Evolutionary conservation across 2,888 invertebrate genomes (phyloP), one percentile per base, ranked within the genome.

Genomic region (Pterobdella sp.): DNA sequence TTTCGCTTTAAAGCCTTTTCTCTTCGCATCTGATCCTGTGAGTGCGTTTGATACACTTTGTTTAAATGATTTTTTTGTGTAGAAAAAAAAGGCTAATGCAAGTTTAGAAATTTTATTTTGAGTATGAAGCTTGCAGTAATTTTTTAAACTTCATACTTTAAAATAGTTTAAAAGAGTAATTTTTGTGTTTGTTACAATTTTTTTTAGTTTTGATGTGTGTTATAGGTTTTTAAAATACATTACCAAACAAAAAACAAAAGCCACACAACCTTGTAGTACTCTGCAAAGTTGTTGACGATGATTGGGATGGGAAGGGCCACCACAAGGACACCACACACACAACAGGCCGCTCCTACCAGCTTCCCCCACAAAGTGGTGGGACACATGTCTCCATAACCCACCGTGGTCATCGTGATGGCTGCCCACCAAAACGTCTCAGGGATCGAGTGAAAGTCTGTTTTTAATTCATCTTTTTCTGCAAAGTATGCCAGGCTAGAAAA

Each of bases 271-370:
- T 96, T 96, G 89, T 97, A 97, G 89, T 96, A 97, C 90, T 96
- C 96, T 88, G 96, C 95, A 89, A 97, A 97, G 90, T 97, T 97
- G 90, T 96, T 96, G 88, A 98, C 98, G 88, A 98, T 97, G 89
- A 98, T 97, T 87, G 97, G 97, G 90, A 98, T 97, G 89, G 97
- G 97, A 88, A 98, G 91, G 88, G 97, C 97, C 90, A 98, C 94
- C 89, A 97, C 97, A 90, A 98, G 90, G 87, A 98, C 97, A 88
- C 98, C 98, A 90, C 96, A 97, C 88, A 98, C 94, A 90, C 96
- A 97, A 90, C 97, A 97, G 88, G 95, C 94, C 88, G 94, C 93
- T 88, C 97, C 98, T 88, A 98, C 95, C 87, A 97, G 90, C 88
- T 96, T 97, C 87, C 98, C 98, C 87, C 95, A 90, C 85, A 92